Evolutionary conservation across 2,888 invertebrate genomes (phyloP).

Genomic region (Penaeus monodon): DNA sequence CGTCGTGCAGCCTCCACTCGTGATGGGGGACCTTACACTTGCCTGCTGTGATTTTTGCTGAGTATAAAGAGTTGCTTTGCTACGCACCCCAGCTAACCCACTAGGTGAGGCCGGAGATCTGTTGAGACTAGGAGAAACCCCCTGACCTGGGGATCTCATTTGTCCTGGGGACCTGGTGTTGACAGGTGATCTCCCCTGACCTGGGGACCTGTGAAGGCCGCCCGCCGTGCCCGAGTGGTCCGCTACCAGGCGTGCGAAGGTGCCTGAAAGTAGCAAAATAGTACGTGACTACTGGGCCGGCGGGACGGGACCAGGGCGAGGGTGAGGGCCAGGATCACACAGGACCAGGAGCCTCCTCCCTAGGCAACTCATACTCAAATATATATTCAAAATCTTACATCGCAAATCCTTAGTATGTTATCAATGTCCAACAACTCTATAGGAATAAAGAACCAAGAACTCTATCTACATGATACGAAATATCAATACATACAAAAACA

Average conservation of each 20-base stretch:
- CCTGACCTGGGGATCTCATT: constrained; percentile 48
- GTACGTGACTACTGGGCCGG: constrained; percentile 54
- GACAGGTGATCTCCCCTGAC: constrained; percentile 54
- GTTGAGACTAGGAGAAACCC: constrained; percentile 48
- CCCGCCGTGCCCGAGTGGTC: constrained; percentile 60
- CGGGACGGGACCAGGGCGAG: constrained; percentile 38
- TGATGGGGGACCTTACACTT: constrained; percentile 39
- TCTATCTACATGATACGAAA: no score
- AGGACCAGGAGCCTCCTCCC: not conserved
- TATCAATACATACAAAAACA: no score
- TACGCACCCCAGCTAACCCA: constrained; percentile 15
- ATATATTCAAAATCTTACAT: constrained; percentile 14
- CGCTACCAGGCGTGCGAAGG: constrained; percentile 64
- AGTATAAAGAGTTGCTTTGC: constrained; percentile 21
- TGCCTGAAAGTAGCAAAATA: constrained; percentile 65
- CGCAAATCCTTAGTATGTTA: no score
- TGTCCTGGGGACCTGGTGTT: constrained; percentile 55
- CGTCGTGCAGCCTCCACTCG: constrained; percentile 31
- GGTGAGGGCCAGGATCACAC: constrained; percentile 13
- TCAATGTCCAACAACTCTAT: no score
- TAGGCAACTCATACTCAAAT: no score
- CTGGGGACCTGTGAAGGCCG: constrained; percentile 50
- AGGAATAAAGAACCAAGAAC: no score
- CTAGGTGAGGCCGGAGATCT: constrained; percentile 50
- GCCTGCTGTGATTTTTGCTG: constrained; percentile 30